Evolutionary conservation across 2,797 vertebrate genomes (phyloP), one percentile per base, ranked within the genome.

Genomic region (Masticophis lateralis): DNA sequence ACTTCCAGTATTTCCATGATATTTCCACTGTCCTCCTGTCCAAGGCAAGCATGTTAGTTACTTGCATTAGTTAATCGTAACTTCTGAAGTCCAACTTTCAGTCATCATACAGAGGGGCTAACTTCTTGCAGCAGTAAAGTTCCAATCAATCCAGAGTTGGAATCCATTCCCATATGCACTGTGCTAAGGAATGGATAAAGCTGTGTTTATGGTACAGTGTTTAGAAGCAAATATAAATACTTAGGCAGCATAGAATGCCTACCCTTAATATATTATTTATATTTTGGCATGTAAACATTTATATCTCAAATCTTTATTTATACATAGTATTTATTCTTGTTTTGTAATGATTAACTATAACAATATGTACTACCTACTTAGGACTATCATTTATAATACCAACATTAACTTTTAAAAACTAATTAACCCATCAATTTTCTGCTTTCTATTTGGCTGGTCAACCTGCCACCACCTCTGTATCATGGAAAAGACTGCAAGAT

Each of bases 1-100:
- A 97, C 91, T 93, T 97, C 88, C 94, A 95, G 88, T 91, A 93
- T 96, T 94, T 96, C 95, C 94, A 93, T 95, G 97, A 96, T 96
- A 96, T 96, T 95, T 97, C 87, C 91, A 59, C 95, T 94, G 90
- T 96, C 94, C 92, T 96, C 94, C 88, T 94, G 89, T 87, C 91
- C 93, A 95, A 93, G 91, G 87, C 59, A 89, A 37, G 93, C 93
- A 92, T n/a, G 90, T 74, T 66, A 56, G 51, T 37, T 86, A 94
- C 57, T 8, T 91, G 3, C 8, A 87, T n/a, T n/a, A 61, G 3
- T 86, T 69, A 92, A 93, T 87, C 53, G 74, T 53, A 93, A 51
- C 37, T 95, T 92, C 63, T 60, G 90, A 92, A 93, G 47, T 60
- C 91, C 57, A 43, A 57, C 56, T 55, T 14, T 18, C 86, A 32